Conservation (phyloP, 2,888 invertebrate genomes). For the Heliconius erato region DNA sequence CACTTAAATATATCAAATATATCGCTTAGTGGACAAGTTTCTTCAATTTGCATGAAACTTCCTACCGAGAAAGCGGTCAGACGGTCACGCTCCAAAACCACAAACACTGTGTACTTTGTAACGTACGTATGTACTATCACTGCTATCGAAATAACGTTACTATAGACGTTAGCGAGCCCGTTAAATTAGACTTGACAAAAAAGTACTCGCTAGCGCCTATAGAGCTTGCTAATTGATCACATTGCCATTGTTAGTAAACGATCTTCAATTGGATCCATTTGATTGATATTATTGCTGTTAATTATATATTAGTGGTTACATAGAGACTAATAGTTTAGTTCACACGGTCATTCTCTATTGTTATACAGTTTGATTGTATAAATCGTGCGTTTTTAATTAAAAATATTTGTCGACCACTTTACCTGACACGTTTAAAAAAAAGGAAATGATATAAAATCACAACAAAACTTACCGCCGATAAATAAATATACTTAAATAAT, state of each 20-base stretch:
- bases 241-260: constrained; percentile 20
- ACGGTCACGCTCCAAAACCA: constrained; percentile 46
- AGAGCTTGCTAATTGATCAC: constrained; percentile 4
- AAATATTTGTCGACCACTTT: too few species aligned
- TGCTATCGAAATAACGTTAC: constrained; percentile 22
- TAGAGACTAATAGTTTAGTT: constrained; percentile 35
- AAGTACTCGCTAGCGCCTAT: constrained; percentile 1
- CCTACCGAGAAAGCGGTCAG: constrained; percentile 46
- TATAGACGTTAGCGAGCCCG: neutral
- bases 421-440: too few species aligned
- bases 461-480: neutral
- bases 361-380: neutral
- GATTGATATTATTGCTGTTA: constrained; percentile 34
- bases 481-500: neutral
- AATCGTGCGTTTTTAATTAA: neutral
- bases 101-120: constrained; percentile 37
- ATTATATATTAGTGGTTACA: constrained; percentile 29
- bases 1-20: constrained; percentile 34
- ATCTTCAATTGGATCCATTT: constrained; percentile 34
- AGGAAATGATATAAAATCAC: too few species aligned
- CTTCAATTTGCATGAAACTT: constrained; percentile 45
- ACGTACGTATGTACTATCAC: constrained; percentile 16
- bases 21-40: constrained; percentile 31
- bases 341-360: constrained; percentile 33
- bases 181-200: neutral